Conservation (phyloP, 2,113 vertebrate species). For the Potamarius usumacintae region DNA sequence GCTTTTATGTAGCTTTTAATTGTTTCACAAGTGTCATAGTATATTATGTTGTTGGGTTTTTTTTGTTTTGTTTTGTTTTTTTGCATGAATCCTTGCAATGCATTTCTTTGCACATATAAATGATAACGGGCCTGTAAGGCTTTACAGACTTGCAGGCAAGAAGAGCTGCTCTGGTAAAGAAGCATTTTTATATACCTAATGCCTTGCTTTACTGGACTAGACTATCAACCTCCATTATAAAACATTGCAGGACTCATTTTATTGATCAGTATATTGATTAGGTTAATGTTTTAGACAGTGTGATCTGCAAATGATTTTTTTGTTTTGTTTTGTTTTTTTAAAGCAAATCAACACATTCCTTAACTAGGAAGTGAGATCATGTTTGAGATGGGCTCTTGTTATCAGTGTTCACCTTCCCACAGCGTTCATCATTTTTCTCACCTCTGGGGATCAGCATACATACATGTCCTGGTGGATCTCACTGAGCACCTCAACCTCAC, state of each 20-base stretch:
- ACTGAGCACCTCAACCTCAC: slow-evolving; percentile 52
- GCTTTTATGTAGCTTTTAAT: slow-evolving; percentile 88
- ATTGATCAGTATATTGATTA: slow-evolving; percentile 90
- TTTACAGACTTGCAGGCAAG: slow-evolving; percentile 92
- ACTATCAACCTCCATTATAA: slow-evolving; percentile 84
- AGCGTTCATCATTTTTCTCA: slow-evolving; percentile 64
- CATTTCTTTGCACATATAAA: slow-evolving; percentile 99
- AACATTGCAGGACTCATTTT: slow-evolving; percentile 91
- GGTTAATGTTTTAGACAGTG: slow-evolving; percentile 91
- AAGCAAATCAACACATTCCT: slow-evolving; percentile 98
- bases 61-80: slow-evolving; percentile 72
- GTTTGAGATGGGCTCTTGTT: slow-evolving; percentile 91
- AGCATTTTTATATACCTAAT: slow-evolving; percentile 84
- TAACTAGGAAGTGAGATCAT: slow-evolving; percentile 79
- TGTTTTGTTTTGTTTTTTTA: slow-evolving; percentile 37
- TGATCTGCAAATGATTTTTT: slow-evolving; percentile 81
- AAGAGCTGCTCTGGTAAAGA: slow-evolving; percentile 94
- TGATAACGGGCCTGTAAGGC: slow-evolving; percentile 82
- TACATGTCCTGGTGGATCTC: slow-evolving; percentile 61
- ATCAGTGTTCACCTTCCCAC: slow-evolving; percentile 81
- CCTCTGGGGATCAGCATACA: slow-evolving; percentile 71
- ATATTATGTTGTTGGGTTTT: slow-evolving; percentile 86
- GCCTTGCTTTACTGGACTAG: slow-evolving; percentile 88
- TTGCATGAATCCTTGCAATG: slow-evolving; percentile 99
- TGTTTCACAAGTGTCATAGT: slow-evolving; percentile 87